Evolutionary conservation across 2,797 vertebrate genomes (phyloP), one percentile per base, ranked within the genome.

Genomic region (Ceryle rudis): DNA sequence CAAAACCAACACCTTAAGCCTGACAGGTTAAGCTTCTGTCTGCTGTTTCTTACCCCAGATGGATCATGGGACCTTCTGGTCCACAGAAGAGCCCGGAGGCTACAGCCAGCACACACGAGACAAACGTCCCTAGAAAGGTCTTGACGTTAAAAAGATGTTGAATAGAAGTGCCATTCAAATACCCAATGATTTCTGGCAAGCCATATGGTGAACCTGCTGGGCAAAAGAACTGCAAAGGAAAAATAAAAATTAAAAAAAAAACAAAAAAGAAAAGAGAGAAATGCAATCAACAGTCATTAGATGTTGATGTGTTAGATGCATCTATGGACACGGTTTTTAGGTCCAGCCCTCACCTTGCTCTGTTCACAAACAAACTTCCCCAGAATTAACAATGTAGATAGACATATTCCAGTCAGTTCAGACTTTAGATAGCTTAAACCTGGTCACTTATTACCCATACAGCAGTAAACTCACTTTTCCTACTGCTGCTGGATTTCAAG

Each of bases 91-190:
- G 77, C 55, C 96, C 47, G 1, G 70, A 95, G 60, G 97, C 91
- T 74, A 97, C 94, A 86, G 95, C 74, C 75, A 98, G 60, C 58
- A 97, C 46, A 2, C 92, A 95, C 8, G 90, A 98, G 10, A 96
- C 39, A 75, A 96, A 97, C 0, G 93, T 95, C 42, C 94, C 95
- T 37, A 94, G 54, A 89, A 97, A 96, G 11, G 92, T 93, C 87
- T 86, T 96, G 70, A 95, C 89, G 64, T 97, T 97, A 82, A 96
- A 97, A 95, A 97, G 90, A 54, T 96, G 91, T 52, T 91, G 92
- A 64, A 95, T 86, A 77, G 93, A 94, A 82, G 93, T 87, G 66
- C 94, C 95, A 73, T 97, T 97, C 61, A 97, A 91, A 91, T 90
- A 97, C 4, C 92, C 92, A 91, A 81, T 92, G 80, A 97, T 95